Percentiles rank a stretch among this genome's conserved stretches.
These are phyloP conservation scores for Troilus luridus DNA, from an alignment of 2,888 invertebrate species.

Conservation along the genomic window DNA sequence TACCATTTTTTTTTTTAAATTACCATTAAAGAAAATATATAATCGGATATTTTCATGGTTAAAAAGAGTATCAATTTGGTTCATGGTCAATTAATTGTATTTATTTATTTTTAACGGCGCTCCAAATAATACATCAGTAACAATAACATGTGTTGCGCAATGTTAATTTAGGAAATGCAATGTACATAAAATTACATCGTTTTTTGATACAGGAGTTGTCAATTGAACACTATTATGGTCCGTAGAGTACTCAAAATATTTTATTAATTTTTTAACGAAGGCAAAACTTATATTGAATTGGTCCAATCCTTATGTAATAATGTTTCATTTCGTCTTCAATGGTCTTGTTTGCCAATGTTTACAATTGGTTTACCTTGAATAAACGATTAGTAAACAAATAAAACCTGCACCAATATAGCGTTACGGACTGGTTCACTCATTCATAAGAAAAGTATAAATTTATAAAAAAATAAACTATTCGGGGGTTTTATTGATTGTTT, in stretches of 20 bases:
- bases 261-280: neutral
- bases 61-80: no score
- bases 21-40: no score
- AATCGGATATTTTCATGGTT: no score
- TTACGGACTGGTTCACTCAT: no score
- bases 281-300: neutral
- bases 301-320: neutral
- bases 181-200: neutral
- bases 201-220: neutral
- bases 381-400: neutral
- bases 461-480: no score
- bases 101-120: neutral
- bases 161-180: neutral
- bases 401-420: no score
- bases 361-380: neutral
- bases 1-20: no score
- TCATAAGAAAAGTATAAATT: no score
- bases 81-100: no score
- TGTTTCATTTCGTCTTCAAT: neutral
- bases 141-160: neutral
- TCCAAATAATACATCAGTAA: neutral
- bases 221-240: neutral
- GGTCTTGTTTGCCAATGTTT: neutral
- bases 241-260: neutral
- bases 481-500: no score